A percentile compares a stretch with the other conserved stretches of the same genome.
phyloP scores from a whole-genome alignment of 1,140 invertebrate species.

The Venturia canescens region DNA sequence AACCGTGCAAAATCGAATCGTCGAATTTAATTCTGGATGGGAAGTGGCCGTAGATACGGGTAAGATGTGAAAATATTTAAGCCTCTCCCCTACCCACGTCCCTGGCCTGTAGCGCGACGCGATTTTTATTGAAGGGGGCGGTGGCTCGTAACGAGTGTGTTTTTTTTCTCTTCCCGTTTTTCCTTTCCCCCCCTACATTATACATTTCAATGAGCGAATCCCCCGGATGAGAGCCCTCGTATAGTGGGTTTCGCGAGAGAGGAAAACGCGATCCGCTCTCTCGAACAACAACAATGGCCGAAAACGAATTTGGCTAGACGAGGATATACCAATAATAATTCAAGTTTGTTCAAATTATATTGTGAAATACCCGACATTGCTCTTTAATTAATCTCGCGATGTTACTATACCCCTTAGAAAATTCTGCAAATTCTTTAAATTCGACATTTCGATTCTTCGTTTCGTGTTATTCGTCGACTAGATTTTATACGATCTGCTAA shows the following conservation, averaged over 20 bases:
- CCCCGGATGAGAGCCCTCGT: conserved; percentile 25
- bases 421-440: too few species aligned
- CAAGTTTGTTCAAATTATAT: too few species aligned
- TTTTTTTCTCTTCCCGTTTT: conserved; percentile 54
- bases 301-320: conserved; percentile 28
- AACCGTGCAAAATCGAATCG: too few species aligned
- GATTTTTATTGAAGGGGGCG: conserved; percentile 66
- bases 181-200: background rate
- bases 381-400: too few species aligned
- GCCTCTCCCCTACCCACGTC: conserved; percentile 53
- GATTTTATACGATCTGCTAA: too few species aligned
- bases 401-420: too few species aligned
- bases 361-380: too few species aligned
- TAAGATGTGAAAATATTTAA: conserved; percentile 56
- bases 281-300: conserved; percentile 66
- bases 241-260: conserved; percentile 43
- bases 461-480: too few species aligned
- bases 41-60: conserved; percentile 56
- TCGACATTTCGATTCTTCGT: too few species aligned
- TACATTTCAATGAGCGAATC: conserved; percentile 12
- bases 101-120: too few species aligned
- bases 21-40: conserved; percentile 14
- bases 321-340: background rate
- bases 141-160: conserved; percentile 67
- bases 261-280: conserved; percentile 39